Base-by-base conservation (phyloP, 2,113 vertebrate species). In the Oreochromis aureus region DNA sequence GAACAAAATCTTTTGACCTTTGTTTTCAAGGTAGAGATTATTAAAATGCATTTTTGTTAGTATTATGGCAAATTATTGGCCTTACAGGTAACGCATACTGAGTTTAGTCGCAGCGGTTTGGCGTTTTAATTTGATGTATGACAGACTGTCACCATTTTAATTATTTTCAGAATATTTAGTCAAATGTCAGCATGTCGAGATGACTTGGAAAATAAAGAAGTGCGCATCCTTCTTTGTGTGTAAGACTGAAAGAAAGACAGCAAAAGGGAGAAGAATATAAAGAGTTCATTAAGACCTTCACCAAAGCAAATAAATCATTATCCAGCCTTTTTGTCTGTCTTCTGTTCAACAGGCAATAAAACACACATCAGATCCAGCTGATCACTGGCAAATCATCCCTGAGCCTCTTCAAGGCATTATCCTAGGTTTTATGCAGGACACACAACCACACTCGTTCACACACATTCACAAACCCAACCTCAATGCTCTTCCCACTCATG, bases 401-500 rank as follows among this genome's bases (percentile, higher is more conserved):
- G 30, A 59, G 63, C 53, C 88, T 84, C 71, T 89, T 88, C 79
- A 84, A 81, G 73, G 80, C 84, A 91, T 90, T 63, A 83, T 86
- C 53, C 6, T 3, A 10, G 73, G 66, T 56, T 84, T 89, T 81
- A 80, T 87, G 39, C 58, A 87, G 54, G 44, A 85, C 80, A 81
- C 84, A 89, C 83, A 83, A 30, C 84, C 46, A 51, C 36, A 71
- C 41, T 87, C 76, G 6, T 61, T 81, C 56, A 58, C 84, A 87
- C 80, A 80, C 56, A 85, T 69, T 81, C 80, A 88, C 84, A 89
- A 58, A 84, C 86, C 90, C 73, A 87, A 87, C 85, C 89, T 90
- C 93, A 83, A n/a, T 89, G 87, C 84, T 90, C 90, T 89, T 91
- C 86, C 92, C 91, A 92, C 92, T 93, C 86, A n/a, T 91, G 84